phyloP scores from a whole-genome alignment of 2,888 invertebrate species.

The Cotesia congregata region DNA sequence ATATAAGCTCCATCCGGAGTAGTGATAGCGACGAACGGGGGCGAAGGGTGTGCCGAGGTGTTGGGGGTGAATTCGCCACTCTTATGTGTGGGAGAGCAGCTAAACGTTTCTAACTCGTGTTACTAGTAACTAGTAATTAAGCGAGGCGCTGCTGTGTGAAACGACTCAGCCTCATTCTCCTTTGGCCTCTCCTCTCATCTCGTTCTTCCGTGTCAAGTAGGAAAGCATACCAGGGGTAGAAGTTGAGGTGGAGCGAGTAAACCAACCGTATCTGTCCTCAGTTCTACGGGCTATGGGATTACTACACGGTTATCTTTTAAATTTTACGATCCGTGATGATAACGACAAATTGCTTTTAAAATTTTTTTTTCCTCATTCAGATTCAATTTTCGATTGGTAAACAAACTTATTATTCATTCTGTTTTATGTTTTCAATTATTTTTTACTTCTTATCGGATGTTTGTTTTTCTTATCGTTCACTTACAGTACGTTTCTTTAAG shows the following conservation, averaged over 20 bases:
- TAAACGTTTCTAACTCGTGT: conserved; percentile 63
- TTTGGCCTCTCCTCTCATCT: conserved; percentile 26
- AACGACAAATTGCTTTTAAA: conserved; percentile 40
- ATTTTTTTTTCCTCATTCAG: conserved; percentile 30
- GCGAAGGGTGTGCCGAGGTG: neutral
- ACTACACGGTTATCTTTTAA: conserved; percentile 32
- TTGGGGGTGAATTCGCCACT: neutral
- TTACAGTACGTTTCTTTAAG: no score
- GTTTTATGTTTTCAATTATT: neutral
- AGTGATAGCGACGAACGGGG: conserved; percentile 51
- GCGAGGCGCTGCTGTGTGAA: conserved; percentile 64
- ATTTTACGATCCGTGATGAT: conserved; percentile 40
- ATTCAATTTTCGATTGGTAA: conserved; percentile 31
- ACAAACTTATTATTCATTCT: neutral
- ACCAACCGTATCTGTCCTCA: conserved; percentile 46
- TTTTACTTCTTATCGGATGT: neutral
- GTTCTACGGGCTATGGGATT: conserved; percentile 26
- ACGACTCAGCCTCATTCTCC: conserved; percentile 54
- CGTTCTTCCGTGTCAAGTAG: conserved; percentile 26
- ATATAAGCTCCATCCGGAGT: conserved; percentile 56
- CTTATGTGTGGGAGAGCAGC: conserved; percentile 34
- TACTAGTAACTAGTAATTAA: conserved; percentile 65
- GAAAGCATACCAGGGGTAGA: conserved; percentile 4
- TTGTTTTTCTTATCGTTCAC: no score
- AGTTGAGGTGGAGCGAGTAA: conserved; percentile 33